Evolutionary conservation across 2,888 invertebrate species (phyloP).

Genomic region (Lepidocyrtinus sp.): DNA sequence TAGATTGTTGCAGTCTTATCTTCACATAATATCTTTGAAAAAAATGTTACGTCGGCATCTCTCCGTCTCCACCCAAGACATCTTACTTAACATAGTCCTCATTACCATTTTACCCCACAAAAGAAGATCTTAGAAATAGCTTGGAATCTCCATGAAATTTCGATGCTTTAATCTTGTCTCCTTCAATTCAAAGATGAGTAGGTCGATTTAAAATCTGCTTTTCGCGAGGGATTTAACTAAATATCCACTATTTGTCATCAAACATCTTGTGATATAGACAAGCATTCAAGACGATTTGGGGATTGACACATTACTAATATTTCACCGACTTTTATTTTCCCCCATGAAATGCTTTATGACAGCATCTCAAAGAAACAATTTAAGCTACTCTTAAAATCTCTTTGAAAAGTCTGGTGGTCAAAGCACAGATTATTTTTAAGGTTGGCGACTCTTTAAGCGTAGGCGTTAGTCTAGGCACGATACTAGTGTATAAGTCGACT

Average conservation of each 20-base stretch:
- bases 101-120: too few species aligned
- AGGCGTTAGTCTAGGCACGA: neutral
- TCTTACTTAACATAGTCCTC: too few species aligned
- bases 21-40: too few species aligned
- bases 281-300: neutral
- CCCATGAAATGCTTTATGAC: neutral
- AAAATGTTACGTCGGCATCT: too few species aligned
- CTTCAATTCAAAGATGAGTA: neutral
- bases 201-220: neutral
- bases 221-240: neutral
- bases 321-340: neutral
- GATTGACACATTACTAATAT: slow-evolving; percentile 7
- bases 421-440: neutral
- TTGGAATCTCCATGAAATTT: neutral
- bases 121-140: neutral
- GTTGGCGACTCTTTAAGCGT: slow-evolving; percentile 4
- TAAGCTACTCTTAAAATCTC: neutral
- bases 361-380: neutral
- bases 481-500: neutral
- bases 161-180: neutral
- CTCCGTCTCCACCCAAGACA: too few species aligned
- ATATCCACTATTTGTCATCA: neutral
- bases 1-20: too few species aligned
- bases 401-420: neutral
- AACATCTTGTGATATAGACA: neutral